These are phyloP conservation scores for Bergia sp. DNA, from an alignment of 92 coral and sea anemone species.

Conservation along the genomic window DNA sequence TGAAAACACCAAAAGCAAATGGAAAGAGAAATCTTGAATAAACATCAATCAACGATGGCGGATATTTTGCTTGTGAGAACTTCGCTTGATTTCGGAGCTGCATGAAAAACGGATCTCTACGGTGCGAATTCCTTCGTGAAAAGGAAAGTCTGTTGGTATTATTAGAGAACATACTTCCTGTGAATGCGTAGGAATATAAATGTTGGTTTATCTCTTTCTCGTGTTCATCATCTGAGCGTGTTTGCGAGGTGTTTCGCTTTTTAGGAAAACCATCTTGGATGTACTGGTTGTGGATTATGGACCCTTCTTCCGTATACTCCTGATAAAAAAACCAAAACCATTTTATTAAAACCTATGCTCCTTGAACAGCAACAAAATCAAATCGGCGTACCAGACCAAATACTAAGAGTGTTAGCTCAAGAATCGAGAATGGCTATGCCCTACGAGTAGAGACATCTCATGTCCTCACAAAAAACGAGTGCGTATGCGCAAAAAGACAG, in stretches of 20 bases:
- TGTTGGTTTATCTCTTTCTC: background rate
- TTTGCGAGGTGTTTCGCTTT: slow-evolving; percentile 17
- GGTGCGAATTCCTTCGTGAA: background rate
- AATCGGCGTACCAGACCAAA: background rate
- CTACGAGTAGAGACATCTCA: too few relatives aligned
- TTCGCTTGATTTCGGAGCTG: background rate
- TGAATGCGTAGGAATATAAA: slow-evolving; percentile 1
- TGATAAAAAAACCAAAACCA: background rate
- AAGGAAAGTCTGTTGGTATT: background rate
- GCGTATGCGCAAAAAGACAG: too few relatives aligned
- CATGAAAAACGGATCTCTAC: slow-evolving; percentile 17
- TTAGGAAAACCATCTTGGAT: slow-evolving; percentile 38
- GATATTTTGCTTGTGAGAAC: background rate
- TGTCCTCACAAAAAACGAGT: too few relatives aligned
- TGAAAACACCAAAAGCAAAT: slow-evolving; percentile 22
- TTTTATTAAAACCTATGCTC: background rate
- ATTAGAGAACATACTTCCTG: slow-evolving; percentile 23
- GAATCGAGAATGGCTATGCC: too few relatives aligned
- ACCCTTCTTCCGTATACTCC: slow-evolving; percentile 12
- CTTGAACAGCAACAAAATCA: background rate
- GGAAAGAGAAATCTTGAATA: slow-evolving; percentile 40
- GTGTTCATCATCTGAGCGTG: background rate
- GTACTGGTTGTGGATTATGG: slow-evolving; percentile 29
- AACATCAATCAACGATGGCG: slow-evolving; percentile 40
- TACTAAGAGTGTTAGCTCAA: background rate